Conservation (phyloP, 2,888 invertebrate species). For the Rotaria magnacalcarata region DNA sequence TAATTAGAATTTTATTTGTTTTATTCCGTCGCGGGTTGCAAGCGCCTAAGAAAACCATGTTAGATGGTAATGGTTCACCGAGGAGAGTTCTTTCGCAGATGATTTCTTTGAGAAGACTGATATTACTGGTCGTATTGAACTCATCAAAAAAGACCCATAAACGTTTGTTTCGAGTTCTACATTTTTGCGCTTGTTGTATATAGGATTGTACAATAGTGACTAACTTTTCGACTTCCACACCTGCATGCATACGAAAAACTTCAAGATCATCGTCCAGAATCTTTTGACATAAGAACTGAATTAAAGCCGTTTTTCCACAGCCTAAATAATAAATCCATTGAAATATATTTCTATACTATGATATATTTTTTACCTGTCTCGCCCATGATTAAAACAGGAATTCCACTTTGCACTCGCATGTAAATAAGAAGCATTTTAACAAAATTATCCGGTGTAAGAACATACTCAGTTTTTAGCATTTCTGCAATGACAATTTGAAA, state of each 20-base stretch:
- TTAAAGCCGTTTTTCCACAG: constrained; percentile 55
- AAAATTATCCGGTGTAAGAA: constrained; percentile 56
- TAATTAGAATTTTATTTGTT: constrained; percentile 12
- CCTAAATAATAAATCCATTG: constrained; percentile 47
- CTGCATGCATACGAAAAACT: constrained; percentile 51
- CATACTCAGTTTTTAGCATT: constrained; percentile 48
- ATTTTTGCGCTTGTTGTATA: constrained; percentile 49
- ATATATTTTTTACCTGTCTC: constrained; percentile 55
- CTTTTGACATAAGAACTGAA: constrained; percentile 55
- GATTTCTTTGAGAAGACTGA: constrained; percentile 56
- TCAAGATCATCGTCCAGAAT: constrained; percentile 50
- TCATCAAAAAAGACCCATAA: constrained; percentile 51
- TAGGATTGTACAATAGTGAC: constrained; percentile 51
- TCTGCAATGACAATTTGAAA: neutral
- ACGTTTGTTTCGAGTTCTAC: constrained; percentile 24
- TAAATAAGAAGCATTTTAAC: constrained; percentile 56
- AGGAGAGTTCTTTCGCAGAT: constrained; percentile 54
- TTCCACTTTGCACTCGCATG: constrained; percentile 55
- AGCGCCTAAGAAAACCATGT: constrained; percentile 48
- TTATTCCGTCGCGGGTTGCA: constrained; percentile 57
- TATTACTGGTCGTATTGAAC: constrained; percentile 56
- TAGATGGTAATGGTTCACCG: constrained; percentile 51
- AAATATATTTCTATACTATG: constrained; percentile 47
- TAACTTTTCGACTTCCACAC: constrained; percentile 52
- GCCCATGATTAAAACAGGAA: constrained; percentile 58